phyloP scores from a whole-genome alignment of 2,797 vertebrate genomes.

The Sebastes kiyomatsui region DNA sequence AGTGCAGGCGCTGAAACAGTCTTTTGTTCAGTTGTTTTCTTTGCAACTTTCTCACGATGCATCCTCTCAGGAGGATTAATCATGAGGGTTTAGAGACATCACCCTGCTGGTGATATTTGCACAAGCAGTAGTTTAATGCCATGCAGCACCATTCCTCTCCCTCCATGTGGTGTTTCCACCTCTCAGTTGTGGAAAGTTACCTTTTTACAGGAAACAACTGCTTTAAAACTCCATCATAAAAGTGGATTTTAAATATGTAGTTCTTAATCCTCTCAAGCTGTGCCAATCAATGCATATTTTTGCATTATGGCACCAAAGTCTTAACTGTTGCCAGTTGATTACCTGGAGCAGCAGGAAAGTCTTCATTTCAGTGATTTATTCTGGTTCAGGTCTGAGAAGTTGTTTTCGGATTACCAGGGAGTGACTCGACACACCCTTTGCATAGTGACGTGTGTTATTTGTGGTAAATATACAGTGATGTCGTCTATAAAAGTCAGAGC shows the following conservation, averaged over 20 bases:
- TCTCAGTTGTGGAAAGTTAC: neutral
- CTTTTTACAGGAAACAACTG: neutral
- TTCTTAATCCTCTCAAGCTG: neutral
- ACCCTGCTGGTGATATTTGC: neutral
- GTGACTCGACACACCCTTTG: slow-evolving; percentile 18
- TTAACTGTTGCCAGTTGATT: neutral
- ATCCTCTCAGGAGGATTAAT: neutral
- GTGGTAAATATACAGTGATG: neutral
- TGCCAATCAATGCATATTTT: neutral
- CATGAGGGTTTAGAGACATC: neutral
- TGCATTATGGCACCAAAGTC: neutral
- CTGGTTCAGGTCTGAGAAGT: neutral
- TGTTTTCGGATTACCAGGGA: slow-evolving; percentile 11
- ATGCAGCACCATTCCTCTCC: neutral
- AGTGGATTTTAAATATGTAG: neutral
- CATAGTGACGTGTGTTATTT: neutral
- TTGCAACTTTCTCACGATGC: neutral
- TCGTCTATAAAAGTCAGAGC: neutral
- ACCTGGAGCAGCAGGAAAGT: neutral
- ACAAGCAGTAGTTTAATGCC: neutral
- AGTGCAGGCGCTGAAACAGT: neutral
- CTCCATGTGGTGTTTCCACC: neutral
- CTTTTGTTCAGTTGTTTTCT: neutral
- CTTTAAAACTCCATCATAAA: neutral
- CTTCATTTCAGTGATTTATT: slow-evolving; percentile 4